These are phyloP conservation scores for Falco punctatus DNA, from an alignment of 2,113 vertebrate genomes.

Conservation along the genomic window DNA sequence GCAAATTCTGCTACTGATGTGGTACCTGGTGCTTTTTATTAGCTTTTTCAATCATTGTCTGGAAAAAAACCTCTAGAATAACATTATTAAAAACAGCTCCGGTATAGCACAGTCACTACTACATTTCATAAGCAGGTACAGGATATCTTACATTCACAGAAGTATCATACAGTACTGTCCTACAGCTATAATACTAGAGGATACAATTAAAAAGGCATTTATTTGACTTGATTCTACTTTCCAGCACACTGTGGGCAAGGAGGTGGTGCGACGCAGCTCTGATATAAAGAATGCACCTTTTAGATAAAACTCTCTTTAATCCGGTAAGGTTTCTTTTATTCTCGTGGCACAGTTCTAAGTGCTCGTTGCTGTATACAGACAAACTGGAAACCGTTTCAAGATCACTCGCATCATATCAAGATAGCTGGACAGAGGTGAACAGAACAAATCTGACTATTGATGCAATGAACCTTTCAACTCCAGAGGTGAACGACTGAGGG, in stretches of 20 bases:
- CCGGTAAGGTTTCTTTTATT: conserved; percentile 12
- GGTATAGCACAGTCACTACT: conserved; percentile 80
- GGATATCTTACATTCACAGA: conserved; percentile 81
- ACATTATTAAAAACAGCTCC: conserved; percentile 80
- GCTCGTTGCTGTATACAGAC: conserved; percentile 61
- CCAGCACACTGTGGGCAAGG: conserved; percentile 73
- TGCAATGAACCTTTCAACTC: conserved; percentile 16
- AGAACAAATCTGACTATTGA: conserved; percentile 37
- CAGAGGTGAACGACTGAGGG: conserved; percentile 8
- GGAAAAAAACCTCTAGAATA: conserved; percentile 77
- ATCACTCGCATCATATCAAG: conserved; percentile 43
- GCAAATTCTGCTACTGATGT: conserved; percentile 77
- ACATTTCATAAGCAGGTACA: conserved; percentile 79
- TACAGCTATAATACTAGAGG: conserved; percentile 80
- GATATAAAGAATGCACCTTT: conserved; percentile 63
- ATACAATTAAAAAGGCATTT: conserved; percentile 81
- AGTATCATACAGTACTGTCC: conserved; percentile 80
- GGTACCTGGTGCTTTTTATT: conserved; percentile 76
- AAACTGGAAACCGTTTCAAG: conserved; percentile 72
- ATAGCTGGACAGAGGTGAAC: conserved; percentile 50
- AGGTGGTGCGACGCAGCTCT: conserved; percentile 64
- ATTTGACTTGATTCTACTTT: conserved; percentile 79
- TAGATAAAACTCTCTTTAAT: conserved; percentile 26
- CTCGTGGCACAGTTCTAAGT: conserved; percentile 53
- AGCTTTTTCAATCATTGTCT: conserved; percentile 77